A percentile compares a stretch with the other conserved stretches of the same genome.
Evolutionary conservation across 2,797 vertebrate genomes (phyloP).

Genomic region (Ataeniobius toweri): DNA sequence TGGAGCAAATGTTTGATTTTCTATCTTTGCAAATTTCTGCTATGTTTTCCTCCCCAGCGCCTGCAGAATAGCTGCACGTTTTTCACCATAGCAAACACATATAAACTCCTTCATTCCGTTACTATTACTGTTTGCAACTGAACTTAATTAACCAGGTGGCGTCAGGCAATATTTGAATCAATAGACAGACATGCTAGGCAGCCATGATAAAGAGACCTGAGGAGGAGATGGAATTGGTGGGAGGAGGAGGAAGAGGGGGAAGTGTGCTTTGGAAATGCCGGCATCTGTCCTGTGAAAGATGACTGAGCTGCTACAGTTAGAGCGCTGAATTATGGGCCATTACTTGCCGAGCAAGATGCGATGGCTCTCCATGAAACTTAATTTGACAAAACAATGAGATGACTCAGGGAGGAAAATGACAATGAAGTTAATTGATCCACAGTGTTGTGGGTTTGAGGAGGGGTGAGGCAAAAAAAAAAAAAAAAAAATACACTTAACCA

Average conservation of each 20-base stretch:
- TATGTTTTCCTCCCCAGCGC: constrained; percentile 38
- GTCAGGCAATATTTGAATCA: constrained; percentile 72
- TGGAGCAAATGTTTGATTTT: constrained; percentile 52
- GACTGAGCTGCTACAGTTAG: constrained; percentile 71
- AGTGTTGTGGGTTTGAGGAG: background rate
- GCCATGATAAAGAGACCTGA: constrained; percentile 56
- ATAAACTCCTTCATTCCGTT: constrained; percentile 18
- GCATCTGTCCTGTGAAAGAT: constrained; percentile 69
- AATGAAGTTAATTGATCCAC: constrained; percentile 65
- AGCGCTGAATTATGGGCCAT: constrained; percentile 71
- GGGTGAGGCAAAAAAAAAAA: background rate
- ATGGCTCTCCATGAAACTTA: constrained; percentile 62
- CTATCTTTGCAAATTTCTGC: constrained; percentile 47
- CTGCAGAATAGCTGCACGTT: constrained; percentile 28
- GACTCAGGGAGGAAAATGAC: constrained; percentile 61
- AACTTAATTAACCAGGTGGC: constrained; percentile 69
- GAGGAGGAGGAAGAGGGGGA: background rate
- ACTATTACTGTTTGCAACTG: constrained; percentile 57
- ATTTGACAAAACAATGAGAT: constrained; percentile 70
- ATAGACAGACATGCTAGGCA: constrained; percentile 56
- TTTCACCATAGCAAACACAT: constrained; percentile 25
- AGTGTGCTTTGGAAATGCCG: constrained; percentile 27
- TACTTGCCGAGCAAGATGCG: constrained; percentile 53
- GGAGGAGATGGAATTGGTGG: constrained; percentile 10
- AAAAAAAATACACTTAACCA: constrained; percentile 31